phyloP scores from a whole-genome alignment of 1,140 invertebrate genomes.

The Samia ricini region DNA sequence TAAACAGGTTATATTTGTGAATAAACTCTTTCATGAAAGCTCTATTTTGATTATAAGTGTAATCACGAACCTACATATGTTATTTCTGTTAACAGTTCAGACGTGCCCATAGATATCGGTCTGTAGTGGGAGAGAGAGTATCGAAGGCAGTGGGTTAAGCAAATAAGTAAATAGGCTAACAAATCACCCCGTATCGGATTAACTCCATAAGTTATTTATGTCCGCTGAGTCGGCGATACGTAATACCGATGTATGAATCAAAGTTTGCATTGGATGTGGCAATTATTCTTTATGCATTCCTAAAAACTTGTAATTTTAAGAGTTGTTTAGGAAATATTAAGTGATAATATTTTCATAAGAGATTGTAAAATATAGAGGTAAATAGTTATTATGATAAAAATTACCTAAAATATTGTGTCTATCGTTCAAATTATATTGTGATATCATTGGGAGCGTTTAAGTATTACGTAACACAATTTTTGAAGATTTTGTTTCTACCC shows the following conservation, averaged over 20 bases:
- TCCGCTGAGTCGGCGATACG: constrained; percentile 41
- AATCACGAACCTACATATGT: not conserved
- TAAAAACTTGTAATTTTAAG: no score
- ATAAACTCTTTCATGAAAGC: not conserved
- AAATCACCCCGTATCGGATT: constrained; percentile 68
- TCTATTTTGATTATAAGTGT: not conserved
- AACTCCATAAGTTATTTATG: constrained; percentile 67
- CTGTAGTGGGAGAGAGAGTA: not conserved
- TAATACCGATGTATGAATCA: constrained; percentile 2
- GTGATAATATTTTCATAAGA: no score
- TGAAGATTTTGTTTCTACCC: no score
- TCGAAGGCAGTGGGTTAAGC: constrained; percentile 23
- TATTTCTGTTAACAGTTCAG: not conserved
- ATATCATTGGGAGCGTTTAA: no score
- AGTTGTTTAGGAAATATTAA: no score
- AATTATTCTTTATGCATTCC: not conserved
- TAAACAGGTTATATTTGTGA: not conserved
- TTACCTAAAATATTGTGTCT: no score
- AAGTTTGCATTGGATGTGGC: constrained; percentile 32
- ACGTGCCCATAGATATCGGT: not conserved
- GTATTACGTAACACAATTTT: no score
- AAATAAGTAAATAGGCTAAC: constrained; percentile 63
- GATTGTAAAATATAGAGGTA: no score
- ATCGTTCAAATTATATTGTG: no score
- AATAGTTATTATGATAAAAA: no score